Base-by-base conservation (phyloP, 2,113 vertebrate genomes). In the Cheirogaleus medius region DNA sequence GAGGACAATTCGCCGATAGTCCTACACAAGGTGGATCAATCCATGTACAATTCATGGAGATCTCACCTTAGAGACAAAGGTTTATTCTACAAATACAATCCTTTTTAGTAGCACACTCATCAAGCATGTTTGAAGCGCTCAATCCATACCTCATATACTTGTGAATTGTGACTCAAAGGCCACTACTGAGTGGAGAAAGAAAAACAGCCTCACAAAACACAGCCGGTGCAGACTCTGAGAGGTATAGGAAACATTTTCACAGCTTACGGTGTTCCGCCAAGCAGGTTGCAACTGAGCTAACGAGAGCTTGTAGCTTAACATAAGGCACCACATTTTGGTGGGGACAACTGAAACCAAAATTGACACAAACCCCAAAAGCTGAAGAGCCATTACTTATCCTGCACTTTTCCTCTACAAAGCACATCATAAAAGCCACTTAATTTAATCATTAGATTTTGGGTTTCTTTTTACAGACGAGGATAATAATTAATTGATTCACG, bases 281-380 rank as follows among this genome's bases (percentile, higher is more conserved):
- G 49, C 27, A 88, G 29, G 11, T 6, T 82, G 73, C 52, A 96
- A 78, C 0, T 89, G 84, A 97, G 97, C n/a, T 90, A 95, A 94
- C 56, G 82, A 98, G 96, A 90, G 98, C 91, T 64, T 77, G 37
- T 32, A 83, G 2, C 71, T 77, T 97, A 97, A 95, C 87, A 97
- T 84, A 96, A 77, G 94, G 78, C 76, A 96, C 69, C 20, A 95
- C 47, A 37, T 92, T 92, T 90, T 42, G 39, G 37, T 95, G 44
- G 47, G 87, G 52, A 94, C 42, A 78, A 83, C 13, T 78, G 49
- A 94, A 97, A 92, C 25, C 8, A 94, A 94, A 97, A 56, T 64
- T 85, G 56, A 66, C 49, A 90, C 58, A 56, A 68, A 90, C 74
- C 11, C 77, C 52, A 80, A 77, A 82, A 85, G 71, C 23, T 71